These are phyloP conservation scores for Dendrophyllia cribrosa DNA, from an alignment of 64 coral and sea anemone genomes.

Conservation along the genomic window DNA sequence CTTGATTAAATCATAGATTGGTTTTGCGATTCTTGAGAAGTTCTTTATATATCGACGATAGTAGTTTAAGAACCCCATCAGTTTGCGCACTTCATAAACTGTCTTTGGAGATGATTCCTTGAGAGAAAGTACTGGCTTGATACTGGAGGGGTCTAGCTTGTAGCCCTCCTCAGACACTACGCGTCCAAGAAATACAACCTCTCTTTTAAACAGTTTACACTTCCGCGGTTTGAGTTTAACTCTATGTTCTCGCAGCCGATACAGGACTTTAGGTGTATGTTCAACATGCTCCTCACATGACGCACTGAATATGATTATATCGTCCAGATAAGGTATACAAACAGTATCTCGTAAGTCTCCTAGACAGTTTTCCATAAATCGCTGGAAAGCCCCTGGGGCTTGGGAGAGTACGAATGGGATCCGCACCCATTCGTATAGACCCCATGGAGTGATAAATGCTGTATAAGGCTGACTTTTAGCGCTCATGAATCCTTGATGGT, in stretches of 20 bases:
- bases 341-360: constrained; percentile 52
- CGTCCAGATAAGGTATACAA: constrained; percentile 75
- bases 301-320: constrained; percentile 74
- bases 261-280: constrained; percentile 54
- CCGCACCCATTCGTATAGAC: constrained; percentile 71
- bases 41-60: constrained; percentile 64
- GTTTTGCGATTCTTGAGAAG: constrained; percentile 38
- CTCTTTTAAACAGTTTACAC: constrained; percentile 58
- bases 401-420: constrained; percentile 70
- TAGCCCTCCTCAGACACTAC: constrained; percentile 67
- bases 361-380: constrained; percentile 73
- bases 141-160: constrained; percentile 50
- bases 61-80: constrained; percentile 53
- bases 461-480: constrained; percentile 62
- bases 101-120: constrained; percentile 50
- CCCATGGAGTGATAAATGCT: constrained; percentile 78
- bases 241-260: constrained; percentile 41
- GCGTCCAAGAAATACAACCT: constrained; percentile 68
- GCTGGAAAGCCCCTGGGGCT: constrained; percentile 54
- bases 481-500: constrained; percentile 63
- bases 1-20: constrained; percentile 44
- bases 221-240: constrained; percentile 72
- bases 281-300: constrained; percentile 67
- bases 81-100: constrained; percentile 55
- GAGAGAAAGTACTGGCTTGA: constrained; percentile 39